Evolutionary conservation across 2,797 vertebrate species (phyloP), one percentile per base, ranked within the genome.

Genomic region (Acanthornis magna): DNA sequence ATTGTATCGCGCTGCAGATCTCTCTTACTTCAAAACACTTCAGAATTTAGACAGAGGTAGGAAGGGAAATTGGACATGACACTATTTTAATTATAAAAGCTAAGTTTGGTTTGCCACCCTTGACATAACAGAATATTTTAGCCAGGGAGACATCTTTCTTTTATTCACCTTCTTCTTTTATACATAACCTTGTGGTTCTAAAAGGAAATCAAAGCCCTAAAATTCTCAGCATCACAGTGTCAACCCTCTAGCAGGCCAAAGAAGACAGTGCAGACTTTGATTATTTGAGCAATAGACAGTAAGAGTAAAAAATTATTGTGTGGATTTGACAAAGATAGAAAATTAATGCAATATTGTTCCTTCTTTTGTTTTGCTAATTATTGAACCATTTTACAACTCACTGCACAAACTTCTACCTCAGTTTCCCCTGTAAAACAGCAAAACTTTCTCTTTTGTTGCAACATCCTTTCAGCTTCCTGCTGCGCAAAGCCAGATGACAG

Each of bases 21-120:
- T 98, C 97, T 97, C 96, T 78, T 88, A 93, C 97, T 98, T 98
- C 98, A 98, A 98, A 99, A 98, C 98, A 97, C 97, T 97, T 97
- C 96, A 97, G 97, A 98, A 97, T 98, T 76, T 98, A 97, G 97
- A 97, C 84, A 83, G 97, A 97, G 92, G 95, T 93, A 93, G 85
- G 95, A 97, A 97, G 97, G 98, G 98, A 99, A 99, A 99, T 99
- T 98, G 98, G 98, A 98, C 78, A 91, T 98, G 98, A 98, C 98
- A 98, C 87, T 98, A 96, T 98, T 98, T 99, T 98, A 98, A 98
- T 98, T 98, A 97, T 97, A 96, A 98, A 98, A 98, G 97, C 98
- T 97, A 98, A 97, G 96, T 98, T 98, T 98, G 94, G 95, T 96
- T 97, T 97, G 85, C 93, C 94, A 92, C 72, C 51, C 72, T 87